Evolutionary conservation across 2,797 vertebrate species (phyloP).

Genomic region (Pristis pectinata): DNA sequence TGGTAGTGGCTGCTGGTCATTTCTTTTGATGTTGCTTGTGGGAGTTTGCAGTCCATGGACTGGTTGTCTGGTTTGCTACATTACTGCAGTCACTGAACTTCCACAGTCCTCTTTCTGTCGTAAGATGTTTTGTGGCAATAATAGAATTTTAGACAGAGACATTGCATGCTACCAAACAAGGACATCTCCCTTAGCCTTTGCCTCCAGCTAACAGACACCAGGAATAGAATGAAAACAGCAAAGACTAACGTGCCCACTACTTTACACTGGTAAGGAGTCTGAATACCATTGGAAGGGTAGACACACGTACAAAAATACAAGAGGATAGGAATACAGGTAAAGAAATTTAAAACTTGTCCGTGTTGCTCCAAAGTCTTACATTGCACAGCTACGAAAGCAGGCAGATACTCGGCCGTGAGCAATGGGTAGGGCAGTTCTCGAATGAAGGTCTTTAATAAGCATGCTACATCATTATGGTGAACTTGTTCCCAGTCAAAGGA

Average conservation of each 20-base stretch:
- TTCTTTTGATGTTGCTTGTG: too few species aligned
- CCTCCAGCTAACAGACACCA: neutral
- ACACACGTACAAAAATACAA: neutral
- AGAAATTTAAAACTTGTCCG: neutral
- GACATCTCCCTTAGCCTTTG: too few species aligned
- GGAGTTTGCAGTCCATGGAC: too few species aligned
- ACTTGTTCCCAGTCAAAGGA: constrained; percentile 87
- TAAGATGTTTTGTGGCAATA: too few species aligned
- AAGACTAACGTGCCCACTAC: neutral
- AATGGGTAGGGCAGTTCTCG: constrained; percentile 83
- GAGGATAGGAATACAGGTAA: neutral
- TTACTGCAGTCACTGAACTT: too few species aligned
- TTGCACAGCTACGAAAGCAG: constrained; percentile 75
- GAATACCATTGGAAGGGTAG: neutral
- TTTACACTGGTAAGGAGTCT: neutral
- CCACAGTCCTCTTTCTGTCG: too few species aligned
- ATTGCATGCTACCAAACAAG: too few species aligned
- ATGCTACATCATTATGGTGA: constrained; percentile 80
- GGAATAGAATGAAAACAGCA: neutral
- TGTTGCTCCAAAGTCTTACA: constrained; percentile 59
- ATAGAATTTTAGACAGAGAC: too few species aligned
- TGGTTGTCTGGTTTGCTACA: too few species aligned
- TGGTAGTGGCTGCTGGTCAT: too few species aligned
- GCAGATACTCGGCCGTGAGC: constrained; percentile 79
- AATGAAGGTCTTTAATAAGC: constrained; percentile 89